Base-by-base conservation (phyloP, 2,888 invertebrate species). In the Eledona agricola region DNA sequence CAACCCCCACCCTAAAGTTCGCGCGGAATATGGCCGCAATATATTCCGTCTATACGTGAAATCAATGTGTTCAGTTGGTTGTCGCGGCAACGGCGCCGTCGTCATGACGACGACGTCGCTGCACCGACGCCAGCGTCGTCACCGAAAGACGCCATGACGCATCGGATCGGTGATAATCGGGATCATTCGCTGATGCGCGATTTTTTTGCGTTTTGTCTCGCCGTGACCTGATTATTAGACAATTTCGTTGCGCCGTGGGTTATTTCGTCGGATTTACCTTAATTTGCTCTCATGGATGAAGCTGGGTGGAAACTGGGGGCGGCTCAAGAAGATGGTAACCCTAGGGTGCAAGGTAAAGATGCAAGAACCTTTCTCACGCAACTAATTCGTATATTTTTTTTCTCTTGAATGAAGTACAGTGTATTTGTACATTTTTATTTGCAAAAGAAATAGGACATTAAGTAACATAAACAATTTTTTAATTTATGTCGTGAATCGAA, bases 31-130 rank as follows among this genome's bases (percentile, higher is more conserved):
- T 68, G 67, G 69, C 70, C 67, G 75, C 74, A 72, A 75, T 75
- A 76, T 74, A 76, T 76, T 73, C 67, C 72, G 75, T 76, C 76
- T 76, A 75, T 73, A 69, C 68, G 67, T 65, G 75, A 76, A 77
- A 77, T 77, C 77, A 75, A 77, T 77, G 77, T 75, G 72, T 73
- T 71, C 73, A 67, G 71, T 67, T 57, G 59, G 69, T 70, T 64
- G 61, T 66, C 66, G 55, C 63, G 66, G 61, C 62, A 64, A 71
- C 70, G 38, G 40, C 9, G 49, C 46, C 28, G 65, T 66, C 55
- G 63, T 59, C 55, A 62, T 58, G 59, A 58, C 59, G 54, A 64
- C 68, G 63, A 50, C 63, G 61, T 58, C 62, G 61, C 55, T 65
- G 66, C 64, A 67, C 60, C 58, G 67, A 66, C 67, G 66, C 64